phyloP scores from a whole-genome alignment of 1,140 invertebrate genomes.

The Druon quercuslanigerum region DNA sequence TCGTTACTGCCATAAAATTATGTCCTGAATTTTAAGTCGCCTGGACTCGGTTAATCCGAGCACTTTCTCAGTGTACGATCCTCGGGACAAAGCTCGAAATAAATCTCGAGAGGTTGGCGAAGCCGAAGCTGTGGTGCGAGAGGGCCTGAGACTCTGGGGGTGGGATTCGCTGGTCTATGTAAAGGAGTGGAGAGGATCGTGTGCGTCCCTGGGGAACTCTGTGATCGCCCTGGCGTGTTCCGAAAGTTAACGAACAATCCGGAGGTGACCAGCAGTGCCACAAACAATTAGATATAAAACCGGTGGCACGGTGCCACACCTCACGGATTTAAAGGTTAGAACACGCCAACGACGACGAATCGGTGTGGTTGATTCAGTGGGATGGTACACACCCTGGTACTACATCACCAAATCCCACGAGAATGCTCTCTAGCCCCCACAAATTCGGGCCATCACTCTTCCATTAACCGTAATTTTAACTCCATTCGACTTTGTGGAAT shows the following conservation, averaged over 20 bases:
- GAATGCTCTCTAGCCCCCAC: constrained; percentile 45
- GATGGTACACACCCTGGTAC: constrained; percentile 45
- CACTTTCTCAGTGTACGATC: constrained; percentile 42
- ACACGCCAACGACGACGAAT: constrained; percentile 53
- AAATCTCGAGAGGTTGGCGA: constrained; percentile 47
- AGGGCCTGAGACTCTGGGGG: not conserved
- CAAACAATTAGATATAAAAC: constrained; percentile 64
- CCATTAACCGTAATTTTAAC: constrained; percentile 57
- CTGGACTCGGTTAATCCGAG: constrained; percentile 47
- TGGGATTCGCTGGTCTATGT: constrained; percentile 20
- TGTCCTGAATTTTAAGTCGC: constrained; percentile 56
- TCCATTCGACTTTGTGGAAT: constrained; percentile 44
- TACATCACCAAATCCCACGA: constrained; percentile 59
- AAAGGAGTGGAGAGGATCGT: constrained; percentile 42
- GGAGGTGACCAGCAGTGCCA: constrained; percentile 43
- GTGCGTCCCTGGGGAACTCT: constrained; percentile 39
- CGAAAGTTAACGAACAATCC: constrained; percentile 50
- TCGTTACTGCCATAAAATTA: constrained; percentile 44
- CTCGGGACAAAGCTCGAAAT: constrained; percentile 55
- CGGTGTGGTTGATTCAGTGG: constrained; percentile 46
- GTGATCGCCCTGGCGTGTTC: constrained; percentile 45
- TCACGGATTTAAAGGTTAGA: constrained; percentile 53
- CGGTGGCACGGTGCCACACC: constrained; percentile 43
- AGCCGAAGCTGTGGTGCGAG: constrained; percentile 14
- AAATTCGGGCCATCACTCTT: constrained; percentile 32